Evolutionary conservation across 2,797 vertebrate genomes (phyloP).

Genomic region (Synaphobranchus kaupii): DNA sequence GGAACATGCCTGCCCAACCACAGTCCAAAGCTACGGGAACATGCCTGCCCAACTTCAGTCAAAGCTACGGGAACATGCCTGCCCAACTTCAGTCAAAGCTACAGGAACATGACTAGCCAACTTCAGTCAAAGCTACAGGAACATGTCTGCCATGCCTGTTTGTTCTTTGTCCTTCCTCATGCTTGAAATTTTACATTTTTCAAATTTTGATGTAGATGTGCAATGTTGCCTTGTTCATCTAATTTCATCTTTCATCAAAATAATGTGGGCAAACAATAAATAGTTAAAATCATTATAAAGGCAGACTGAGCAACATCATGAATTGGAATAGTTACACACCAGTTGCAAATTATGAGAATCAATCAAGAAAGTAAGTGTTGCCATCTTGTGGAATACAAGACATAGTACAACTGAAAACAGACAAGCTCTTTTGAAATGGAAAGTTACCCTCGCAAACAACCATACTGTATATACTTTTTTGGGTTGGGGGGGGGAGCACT

Average conservation of each 20-base stretch:
- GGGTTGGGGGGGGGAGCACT: not conserved
- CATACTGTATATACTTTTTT: not conserved
- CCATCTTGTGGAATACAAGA: constrained; percentile 5
- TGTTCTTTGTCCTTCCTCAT: not conserved
- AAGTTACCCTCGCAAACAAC: not conserved
- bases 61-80: not conserved
- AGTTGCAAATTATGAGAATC: not conserved
- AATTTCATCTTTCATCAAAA: not conserved
- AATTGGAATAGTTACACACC: not conserved
- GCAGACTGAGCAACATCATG: not conserved
- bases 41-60: not conserved
- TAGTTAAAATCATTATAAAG: not conserved
- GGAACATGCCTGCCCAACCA: not conserved
- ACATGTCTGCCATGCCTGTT: not conserved
- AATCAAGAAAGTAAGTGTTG: constrained; percentile 6
- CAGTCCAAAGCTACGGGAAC: not conserved
- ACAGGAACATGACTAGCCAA: not conserved
- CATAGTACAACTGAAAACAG: not conserved
- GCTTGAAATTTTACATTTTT: not conserved
- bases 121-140: not conserved
- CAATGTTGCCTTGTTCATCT: not conserved
- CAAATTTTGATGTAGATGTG: not conserved
- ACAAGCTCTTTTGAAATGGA: not conserved
- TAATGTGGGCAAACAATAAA: not conserved
- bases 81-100: not conserved